Evolutionary conservation across 1,140 invertebrate genomes (phyloP).

Genomic region (Lepidurus arcticus): DNA sequence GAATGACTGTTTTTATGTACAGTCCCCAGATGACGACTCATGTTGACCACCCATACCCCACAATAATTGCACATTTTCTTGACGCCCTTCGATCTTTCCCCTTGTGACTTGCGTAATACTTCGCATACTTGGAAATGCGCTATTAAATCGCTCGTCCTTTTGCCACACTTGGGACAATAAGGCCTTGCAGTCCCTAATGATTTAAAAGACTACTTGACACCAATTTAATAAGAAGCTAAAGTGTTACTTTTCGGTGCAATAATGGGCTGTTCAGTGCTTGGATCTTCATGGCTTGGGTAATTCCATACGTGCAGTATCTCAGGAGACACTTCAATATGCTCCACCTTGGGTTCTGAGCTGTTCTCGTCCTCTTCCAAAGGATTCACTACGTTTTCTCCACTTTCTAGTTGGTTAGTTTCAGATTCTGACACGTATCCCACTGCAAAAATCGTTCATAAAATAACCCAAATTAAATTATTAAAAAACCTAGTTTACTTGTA

Average conservation of each 20-base stretch:
- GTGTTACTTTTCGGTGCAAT: neutral
- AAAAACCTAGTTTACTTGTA: neutral
- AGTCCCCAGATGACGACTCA: neutral
- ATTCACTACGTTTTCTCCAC: neutral
- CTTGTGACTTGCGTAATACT: neutral
- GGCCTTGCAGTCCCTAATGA: neutral
- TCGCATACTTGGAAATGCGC: neutral
- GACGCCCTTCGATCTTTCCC: neutral
- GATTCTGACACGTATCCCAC: neutral
- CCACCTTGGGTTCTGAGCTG: neutral
- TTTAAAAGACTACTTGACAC: neutral
- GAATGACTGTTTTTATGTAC: neutral
- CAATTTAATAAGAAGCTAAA: neutral
- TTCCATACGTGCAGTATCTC: constrained; percentile 6
- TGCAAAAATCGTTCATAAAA: neutral
- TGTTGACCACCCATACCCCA: neutral
- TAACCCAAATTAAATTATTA: neutral
- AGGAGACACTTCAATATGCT: constrained; percentile 1
- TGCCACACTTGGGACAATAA: neutral
- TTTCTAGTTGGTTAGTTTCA: neutral
- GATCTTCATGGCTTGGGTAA: neutral
- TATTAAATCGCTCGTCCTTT: neutral
- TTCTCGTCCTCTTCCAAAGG: neutral
- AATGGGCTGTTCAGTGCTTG: neutral
- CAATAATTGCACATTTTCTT: neutral